phyloP scores from a whole-genome alignment of 2,113 vertebrate species.

The Corvus moneduloides region DNA sequence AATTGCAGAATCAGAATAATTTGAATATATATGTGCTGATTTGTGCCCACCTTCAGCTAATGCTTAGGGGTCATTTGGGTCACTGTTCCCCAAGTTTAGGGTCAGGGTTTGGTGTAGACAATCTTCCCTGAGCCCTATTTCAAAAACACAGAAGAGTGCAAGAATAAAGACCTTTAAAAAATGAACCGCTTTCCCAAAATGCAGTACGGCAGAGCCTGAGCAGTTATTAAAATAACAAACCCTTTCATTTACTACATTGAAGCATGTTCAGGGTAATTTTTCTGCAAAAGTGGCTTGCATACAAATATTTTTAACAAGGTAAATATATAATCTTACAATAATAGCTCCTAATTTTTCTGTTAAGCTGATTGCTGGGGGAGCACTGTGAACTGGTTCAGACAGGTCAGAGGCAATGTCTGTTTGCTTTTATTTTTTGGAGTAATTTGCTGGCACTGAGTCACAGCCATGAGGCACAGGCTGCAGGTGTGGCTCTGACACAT shows the following conservation, averaged over 20 bases:
- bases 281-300: slow-evolving; percentile 65
- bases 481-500: slow-evolving; percentile 52
- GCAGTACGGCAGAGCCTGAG: slow-evolving; percentile 18
- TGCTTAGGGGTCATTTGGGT: background rate
- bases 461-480: slow-evolving; percentile 45
- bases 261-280: slow-evolving; percentile 62
- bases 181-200: slow-evolving; percentile 46
- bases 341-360: slow-evolving; percentile 69
- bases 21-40: slow-evolving; percentile 17
- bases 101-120: background rate
- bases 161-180: slow-evolving; percentile 37
- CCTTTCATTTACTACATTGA: slow-evolving; percentile 70
- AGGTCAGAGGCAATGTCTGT: slow-evolving; percentile 67
- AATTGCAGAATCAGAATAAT: slow-evolving; percentile 38
- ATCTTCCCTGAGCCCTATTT: background rate
- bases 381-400: slow-evolving; percentile 62
- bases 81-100: slow-evolving; percentile 22
- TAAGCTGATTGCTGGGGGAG: slow-evolving; percentile 48
- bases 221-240: slow-evolving; percentile 60
- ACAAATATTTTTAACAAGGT: slow-evolving; percentile 75
- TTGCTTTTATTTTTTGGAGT: slow-evolving; percentile 62
- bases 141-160: background rate
- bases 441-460: slow-evolving; percentile 40
- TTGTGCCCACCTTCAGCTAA: slow-evolving; percentile 32
- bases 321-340: slow-evolving; percentile 67